Evolutionary conservation across 2,888 invertebrate genomes (phyloP), one percentile per base, ranked within the genome.

Genomic region (Aporophyla nigra): DNA sequence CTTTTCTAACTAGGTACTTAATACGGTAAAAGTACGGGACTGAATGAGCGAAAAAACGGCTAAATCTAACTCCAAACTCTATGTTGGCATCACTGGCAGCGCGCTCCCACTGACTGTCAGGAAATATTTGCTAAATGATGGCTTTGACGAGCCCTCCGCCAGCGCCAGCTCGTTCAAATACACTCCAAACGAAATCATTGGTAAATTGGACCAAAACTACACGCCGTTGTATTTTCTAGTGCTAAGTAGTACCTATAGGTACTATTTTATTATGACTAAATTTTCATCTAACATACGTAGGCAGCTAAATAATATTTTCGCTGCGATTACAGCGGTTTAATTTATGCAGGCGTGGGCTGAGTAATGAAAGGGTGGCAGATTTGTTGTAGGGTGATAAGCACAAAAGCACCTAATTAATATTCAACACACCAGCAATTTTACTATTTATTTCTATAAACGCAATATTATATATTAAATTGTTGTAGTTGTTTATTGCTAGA

Each of bases 121-220:
- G 87, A 89, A 92, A 91, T 93, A 92, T 93, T 91, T 92, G 91
- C 88, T 88, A 89, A 92, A 90, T 93, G 91, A 88, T 76, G 85
- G 89, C 90, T 90, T 91, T 91, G 90, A 90, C 85, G 88, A 89
- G 84, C 79, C 73, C 87, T 69, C 77, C 78, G 40, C 70, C 53
- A 63, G 68, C 59, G 54, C 63, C 21, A 65, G 69, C 80, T 83
- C 80, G 84, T 78, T 85, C 82, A 88, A 89, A 90, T 87, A 88
- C 80, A 85, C 84, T 84, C 65, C 83, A 78, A 86, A 88, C 80
- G 81, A 87, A 91, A 89, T 89, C 80, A 87, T 81, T 71, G 77
- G 77, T 65, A 76, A 81, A 87, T 86, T 89, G 77, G 82, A 78
- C 73, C 83, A 83, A 76, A 81, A 77, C 74, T 85, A 78, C 74